Percentiles rank a stretch among this genome's conserved stretches.
Evolutionary conservation across 2,797 vertebrate genomes (phyloP).

Genomic region (Scleropages formosus): DNA sequence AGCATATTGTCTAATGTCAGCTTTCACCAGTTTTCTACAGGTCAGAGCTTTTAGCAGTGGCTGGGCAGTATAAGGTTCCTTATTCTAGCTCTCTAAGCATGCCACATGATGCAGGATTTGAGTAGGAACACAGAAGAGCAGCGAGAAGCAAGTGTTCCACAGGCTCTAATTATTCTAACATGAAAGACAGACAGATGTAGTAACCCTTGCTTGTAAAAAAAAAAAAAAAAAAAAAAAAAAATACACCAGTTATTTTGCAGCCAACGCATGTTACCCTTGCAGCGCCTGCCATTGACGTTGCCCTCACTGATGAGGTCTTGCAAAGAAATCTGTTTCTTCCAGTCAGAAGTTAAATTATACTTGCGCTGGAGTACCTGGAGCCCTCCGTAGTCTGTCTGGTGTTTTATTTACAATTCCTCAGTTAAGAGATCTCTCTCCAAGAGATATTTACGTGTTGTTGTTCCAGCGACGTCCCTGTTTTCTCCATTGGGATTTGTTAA

Average conservation of each 20-base stretch:
- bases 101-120: too few relatives aligned
- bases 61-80: too few relatives aligned
- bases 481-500: background rate
- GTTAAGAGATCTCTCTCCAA: slow-evolving; percentile 4
- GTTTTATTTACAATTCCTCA: slow-evolving; percentile 1
- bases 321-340: background rate
- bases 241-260: background rate
- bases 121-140: background rate
- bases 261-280: background rate
- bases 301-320: slow-evolving; percentile 10
- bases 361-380: background rate
- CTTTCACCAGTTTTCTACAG: too few relatives aligned
- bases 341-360: slow-evolving; percentile 12
- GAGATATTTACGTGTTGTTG: background rate
- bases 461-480: background rate
- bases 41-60: too few relatives aligned
- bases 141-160: background rate
- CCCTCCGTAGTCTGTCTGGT: slow-evolving; percentile 12
- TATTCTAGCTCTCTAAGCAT: too few relatives aligned
- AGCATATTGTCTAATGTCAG: too few relatives aligned
- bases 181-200: background rate
- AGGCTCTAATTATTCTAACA: background rate
- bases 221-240: too few relatives aligned
- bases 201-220: too few relatives aligned
- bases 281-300: background rate